A percentile compares a stretch with the other conserved stretches of the same genome.
phyloP scores from a whole-genome alignment of 2,797 vertebrate species.

The Malacoraja senta region DNA sequence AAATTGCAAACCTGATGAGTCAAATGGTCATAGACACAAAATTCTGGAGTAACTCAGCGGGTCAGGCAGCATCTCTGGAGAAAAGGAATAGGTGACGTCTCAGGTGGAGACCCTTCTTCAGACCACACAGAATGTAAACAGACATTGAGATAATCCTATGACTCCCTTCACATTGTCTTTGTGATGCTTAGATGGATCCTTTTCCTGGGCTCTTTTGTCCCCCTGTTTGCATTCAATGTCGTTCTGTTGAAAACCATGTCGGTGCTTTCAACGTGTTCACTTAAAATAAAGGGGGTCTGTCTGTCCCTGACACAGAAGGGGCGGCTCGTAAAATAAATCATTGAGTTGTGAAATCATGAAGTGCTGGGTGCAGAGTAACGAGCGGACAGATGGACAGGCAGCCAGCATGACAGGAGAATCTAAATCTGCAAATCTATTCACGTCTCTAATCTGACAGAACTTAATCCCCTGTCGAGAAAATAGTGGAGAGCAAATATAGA shows the following conservation, averaged over 20 bases:
- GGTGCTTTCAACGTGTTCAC: too few relatives aligned
- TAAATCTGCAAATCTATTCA: not conserved
- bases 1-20: too few relatives aligned
- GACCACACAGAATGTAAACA: not conserved
- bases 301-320: not conserved
- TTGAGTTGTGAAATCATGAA: not conserved
- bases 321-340: not conserved
- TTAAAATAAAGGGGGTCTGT: not conserved
- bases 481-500: not conserved
- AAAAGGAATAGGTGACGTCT: too few relatives aligned
- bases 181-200: not conserved
- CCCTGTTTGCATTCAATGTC: not conserved
- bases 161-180: not conserved
- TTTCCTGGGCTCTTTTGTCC: not conserved
- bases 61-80: too few relatives aligned
- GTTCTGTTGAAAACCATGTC: not conserved
- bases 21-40: too few relatives aligned
- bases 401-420: not conserved
- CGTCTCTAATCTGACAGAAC: not conserved
- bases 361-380: too few relatives aligned
- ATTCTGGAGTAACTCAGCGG: too few relatives aligned
- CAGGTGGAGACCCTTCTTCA: too few relatives aligned
- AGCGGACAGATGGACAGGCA: not conserved
- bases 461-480: not conserved
- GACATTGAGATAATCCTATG: not conserved